Conservation (phyloP, 2,888 invertebrate genomes). For the Camponotus fellah region DNA sequence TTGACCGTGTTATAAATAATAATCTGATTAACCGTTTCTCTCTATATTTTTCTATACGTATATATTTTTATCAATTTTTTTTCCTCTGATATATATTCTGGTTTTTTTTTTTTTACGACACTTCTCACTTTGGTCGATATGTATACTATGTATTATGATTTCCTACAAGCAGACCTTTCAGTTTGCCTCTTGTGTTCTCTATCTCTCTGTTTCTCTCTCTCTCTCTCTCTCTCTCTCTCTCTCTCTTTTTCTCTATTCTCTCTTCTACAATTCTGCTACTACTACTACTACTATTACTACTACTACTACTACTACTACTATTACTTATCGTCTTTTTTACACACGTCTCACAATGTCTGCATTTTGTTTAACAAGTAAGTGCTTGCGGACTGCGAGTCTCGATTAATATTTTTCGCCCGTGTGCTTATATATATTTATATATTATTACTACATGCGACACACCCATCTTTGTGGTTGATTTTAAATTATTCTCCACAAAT, state of each 20-base stretch:
- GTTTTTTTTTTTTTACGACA: slow-evolving; percentile 51
- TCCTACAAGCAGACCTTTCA: slow-evolving; percentile 37
- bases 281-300: slow-evolving; percentile 37
- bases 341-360: slow-evolving; percentile 57
- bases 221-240: slow-evolving; percentile 51
- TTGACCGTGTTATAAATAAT: slow-evolving; percentile 85
- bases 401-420: slow-evolving; percentile 53
- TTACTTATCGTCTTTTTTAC: slow-evolving; percentile 61
- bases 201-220: slow-evolving; percentile 54
- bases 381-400: slow-evolving; percentile 60
- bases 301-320: slow-evolving; percentile 49
- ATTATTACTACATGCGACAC: slow-evolving; percentile 51
- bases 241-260: slow-evolving; percentile 56
- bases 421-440: slow-evolving; percentile 49
- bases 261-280: slow-evolving; percentile 36
- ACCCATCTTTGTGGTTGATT: slow-evolving; percentile 54
- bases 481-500: slow-evolving; percentile 40
- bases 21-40: slow-evolving; percentile 80
- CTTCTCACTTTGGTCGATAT: slow-evolving; percentile 43
- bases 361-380: slow-evolving; percentile 63
- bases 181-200: slow-evolving; percentile 57
- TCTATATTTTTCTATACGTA: slow-evolving; percentile 57
- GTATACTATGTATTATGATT: slow-evolving; percentile 52
- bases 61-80: slow-evolving; percentile 50
- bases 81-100: slow-evolving; percentile 61